A percentile compares a stretch with the other conserved stretches of the same genome.
Evolutionary conservation across 2,797 vertebrate species (phyloP).

Genomic region (Mus spretus): DNA sequence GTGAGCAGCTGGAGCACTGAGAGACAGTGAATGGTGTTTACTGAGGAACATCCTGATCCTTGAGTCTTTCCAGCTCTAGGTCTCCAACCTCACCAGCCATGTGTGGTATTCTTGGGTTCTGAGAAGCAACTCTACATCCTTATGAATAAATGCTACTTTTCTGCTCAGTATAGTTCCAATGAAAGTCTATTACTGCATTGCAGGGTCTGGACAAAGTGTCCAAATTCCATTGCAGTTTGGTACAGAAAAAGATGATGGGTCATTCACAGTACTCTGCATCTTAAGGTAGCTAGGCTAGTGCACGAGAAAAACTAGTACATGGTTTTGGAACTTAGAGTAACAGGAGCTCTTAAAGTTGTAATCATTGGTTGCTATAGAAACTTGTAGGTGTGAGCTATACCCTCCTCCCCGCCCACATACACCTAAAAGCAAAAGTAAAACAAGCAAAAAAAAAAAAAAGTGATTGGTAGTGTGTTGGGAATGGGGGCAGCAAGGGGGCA

Average conservation of each 20-base stretch:
- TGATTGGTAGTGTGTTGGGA: neutral
- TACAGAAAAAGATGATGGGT: neutral
- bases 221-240: neutral
- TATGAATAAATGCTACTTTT: conserved; percentile 44
- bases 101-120: neutral
- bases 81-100: neutral
- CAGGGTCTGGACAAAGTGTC: conserved; percentile 16
- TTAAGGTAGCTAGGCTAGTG: neutral
- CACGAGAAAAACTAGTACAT: neutral
- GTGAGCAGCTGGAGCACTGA: neutral
- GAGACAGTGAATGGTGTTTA: neutral
- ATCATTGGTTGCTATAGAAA: conserved; percentile 53
- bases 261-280: neutral
- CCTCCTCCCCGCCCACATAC: fast-evolving
- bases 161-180: conserved; percentile 30
- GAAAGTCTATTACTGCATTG: neutral
- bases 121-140: conserved; percentile 23
- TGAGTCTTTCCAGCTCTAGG: neutral
- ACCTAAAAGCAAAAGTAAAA: neutral
- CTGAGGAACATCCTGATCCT: neutral
- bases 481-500: neutral
- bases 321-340: neutral
- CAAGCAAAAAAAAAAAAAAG: neutral
- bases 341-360: neutral
- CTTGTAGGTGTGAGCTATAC: neutral